Conservation (phyloP, 2,797 vertebrate species). For the Nyctalus aviator region DNA sequence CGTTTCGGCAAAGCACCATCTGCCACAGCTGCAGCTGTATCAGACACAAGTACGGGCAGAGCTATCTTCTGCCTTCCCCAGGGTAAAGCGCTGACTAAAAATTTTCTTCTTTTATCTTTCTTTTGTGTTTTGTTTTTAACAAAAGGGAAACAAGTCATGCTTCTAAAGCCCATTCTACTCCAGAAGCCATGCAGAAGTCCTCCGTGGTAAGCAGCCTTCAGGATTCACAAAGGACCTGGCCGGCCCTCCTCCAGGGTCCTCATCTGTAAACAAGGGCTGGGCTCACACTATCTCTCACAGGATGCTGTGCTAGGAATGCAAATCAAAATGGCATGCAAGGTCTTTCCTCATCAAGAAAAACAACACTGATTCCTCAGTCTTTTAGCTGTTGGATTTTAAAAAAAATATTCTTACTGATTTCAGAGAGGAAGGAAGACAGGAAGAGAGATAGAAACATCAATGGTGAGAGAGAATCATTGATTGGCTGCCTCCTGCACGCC, state of each 20-base stretch:
- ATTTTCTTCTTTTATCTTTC: neutral
- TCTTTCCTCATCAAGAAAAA: conserved; percentile 31
- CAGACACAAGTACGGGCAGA: conserved; percentile 21
- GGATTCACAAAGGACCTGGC: neutral
- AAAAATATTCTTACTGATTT: no score
- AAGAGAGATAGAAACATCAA: no score
- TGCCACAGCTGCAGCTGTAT: conserved; percentile 67
- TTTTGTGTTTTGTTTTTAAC: conserved; percentile 51
- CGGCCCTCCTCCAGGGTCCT: neutral
- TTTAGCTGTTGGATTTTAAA: conserved; percentile 4
- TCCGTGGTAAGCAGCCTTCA: neutral
- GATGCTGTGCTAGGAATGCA: conserved; percentile 46
- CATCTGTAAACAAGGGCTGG: conserved; percentile 45
- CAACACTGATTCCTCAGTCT: conserved; percentile 32
- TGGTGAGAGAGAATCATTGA: no score
- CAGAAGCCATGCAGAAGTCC: conserved; percentile 27
- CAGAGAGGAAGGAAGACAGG: no score
- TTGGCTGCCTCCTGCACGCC: no score
- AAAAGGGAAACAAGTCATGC: conserved; percentile 48
- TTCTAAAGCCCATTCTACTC: conserved; percentile 23
- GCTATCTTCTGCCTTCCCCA: conserved; percentile 55
- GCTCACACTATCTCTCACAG: conserved; percentile 23
- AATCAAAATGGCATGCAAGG: conserved; percentile 38
- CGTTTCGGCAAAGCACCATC: conserved; percentile 60
- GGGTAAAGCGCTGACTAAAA: neutral